Base-by-base conservation (phyloP, 1,140 invertebrate genomes). In the Branchinecta lynchi region DNA sequence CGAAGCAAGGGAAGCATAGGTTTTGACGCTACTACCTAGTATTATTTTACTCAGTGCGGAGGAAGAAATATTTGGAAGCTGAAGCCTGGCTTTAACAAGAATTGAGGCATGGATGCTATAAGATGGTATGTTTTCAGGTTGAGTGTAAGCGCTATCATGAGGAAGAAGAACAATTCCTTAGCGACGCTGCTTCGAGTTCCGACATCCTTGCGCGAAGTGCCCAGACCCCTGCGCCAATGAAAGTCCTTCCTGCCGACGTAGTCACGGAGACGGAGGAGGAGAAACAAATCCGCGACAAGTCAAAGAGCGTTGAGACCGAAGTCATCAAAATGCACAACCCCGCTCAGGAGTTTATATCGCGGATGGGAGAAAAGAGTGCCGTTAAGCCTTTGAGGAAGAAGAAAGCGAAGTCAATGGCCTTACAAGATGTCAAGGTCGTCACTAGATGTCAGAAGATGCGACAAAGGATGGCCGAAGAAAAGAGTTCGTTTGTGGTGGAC, bases 381-480 rank as follows among this genome's bases (percentile, higher is more conserved):
- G 51, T 12, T 15, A 60, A 60, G 51, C 51, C 17, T 12, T 15
- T 20, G 17, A 60, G 6, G 17, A 44, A 68, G 43, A 46, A 46
- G 44, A 68, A 17, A 45, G 65, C 12, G 44, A 51, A 8, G 66
- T 67, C 69, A 68, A 43, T 32, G 72, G 74, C 69, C 67, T 46
- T 74, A 1, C 44, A 69, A 60, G 72, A 73, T 7, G 67, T 43
- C 3, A 68, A 69, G 75, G 12, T 69, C 79, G 8, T 76, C 74
- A 86, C 86, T 0, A 80, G 87, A 3, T 89, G 88, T 73, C 79
- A 84, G 60, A 81, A 84, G 0, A 81, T 88, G 74, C 65, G 71
- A 8, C 43, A 74, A 20, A 60, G 17, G 51, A 60, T 60, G 51
- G 45, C 65, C 7, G 71, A 70, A 68, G 45, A 69, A 8, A 67